phyloP scores from a whole-genome alignment of 2,888 invertebrate species.

The Pristionchus mayeri region DNA sequence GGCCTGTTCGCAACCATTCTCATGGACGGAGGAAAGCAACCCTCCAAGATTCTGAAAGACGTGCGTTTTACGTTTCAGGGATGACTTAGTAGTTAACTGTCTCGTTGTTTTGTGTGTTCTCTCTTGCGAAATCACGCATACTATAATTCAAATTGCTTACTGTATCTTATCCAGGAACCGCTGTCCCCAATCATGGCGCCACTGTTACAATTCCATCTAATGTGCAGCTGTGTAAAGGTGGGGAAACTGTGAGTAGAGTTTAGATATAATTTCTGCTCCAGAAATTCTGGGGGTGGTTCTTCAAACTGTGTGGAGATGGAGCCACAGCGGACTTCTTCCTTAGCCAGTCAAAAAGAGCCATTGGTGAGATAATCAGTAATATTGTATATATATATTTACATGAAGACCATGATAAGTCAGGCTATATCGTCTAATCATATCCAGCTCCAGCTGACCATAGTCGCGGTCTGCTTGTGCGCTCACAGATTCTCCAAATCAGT shows the following conservation, averaged over 20 bases:
- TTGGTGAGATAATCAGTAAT: no score
- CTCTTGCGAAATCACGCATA: no score
- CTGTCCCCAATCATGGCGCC: neutral
- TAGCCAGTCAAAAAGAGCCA: neutral
- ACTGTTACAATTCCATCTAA: neutral
- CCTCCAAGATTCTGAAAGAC: neutral
- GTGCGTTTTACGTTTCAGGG: neutral
- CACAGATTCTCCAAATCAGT: neutral
- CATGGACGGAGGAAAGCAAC: neutral
- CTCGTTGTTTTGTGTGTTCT: no score
- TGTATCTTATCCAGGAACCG: neutral
- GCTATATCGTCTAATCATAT: no score
- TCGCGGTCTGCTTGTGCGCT: no score
- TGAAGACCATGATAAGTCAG: no score
- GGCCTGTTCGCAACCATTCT: neutral
- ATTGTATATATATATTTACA: neutral
- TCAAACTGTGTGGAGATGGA: neutral
- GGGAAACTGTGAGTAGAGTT: no score
- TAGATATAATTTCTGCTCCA: neutral
- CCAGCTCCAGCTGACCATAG: no score
- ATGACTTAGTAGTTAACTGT: no score
- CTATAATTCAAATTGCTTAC: no score
- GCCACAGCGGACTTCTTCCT: neutral
- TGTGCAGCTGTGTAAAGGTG: neutral
- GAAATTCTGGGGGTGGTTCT: neutral